Conservation (phyloP, 2,113 vertebrate genomes). For the Otolemur garnettii region DNA sequence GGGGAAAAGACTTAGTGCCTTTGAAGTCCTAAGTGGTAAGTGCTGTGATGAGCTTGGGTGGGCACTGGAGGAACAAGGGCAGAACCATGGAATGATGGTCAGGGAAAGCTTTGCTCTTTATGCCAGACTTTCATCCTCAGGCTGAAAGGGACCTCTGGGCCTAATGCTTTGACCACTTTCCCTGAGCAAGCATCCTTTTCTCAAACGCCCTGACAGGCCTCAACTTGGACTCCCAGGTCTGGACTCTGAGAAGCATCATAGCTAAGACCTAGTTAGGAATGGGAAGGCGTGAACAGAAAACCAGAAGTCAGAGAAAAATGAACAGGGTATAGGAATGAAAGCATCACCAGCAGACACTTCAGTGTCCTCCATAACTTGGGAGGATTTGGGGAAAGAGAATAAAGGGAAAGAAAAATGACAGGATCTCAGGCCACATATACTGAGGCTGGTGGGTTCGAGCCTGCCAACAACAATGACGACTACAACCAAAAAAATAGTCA, state of each 20-base stretch:
- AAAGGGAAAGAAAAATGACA: not conserved
- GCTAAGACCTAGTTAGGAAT: not conserved
- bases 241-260: not conserved
- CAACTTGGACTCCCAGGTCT: not conserved
- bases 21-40: not conserved
- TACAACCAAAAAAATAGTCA: too few species aligned
- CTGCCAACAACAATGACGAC: too few species aligned
- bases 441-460: too few species aligned
- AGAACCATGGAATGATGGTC: not conserved
- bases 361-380: not conserved
- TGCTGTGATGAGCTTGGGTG: not conserved
- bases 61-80: not conserved
- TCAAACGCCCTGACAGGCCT: not conserved
- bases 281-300: not conserved
- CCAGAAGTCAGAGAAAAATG: not conserved
- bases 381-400: not conserved
- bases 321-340: not conserved
- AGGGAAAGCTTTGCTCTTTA: not conserved
- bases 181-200: not conserved
- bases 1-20: rapidly evolving
- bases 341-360: not conserved
- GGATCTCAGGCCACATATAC: not conserved
- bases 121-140: not conserved
- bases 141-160: not conserved
- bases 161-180: not conserved